Percentiles rank a stretch among this genome's conserved stretches.
Evolutionary conservation across 2,888 invertebrate species (phyloP).

Genomic region (Chaetoderma sp.): DNA sequence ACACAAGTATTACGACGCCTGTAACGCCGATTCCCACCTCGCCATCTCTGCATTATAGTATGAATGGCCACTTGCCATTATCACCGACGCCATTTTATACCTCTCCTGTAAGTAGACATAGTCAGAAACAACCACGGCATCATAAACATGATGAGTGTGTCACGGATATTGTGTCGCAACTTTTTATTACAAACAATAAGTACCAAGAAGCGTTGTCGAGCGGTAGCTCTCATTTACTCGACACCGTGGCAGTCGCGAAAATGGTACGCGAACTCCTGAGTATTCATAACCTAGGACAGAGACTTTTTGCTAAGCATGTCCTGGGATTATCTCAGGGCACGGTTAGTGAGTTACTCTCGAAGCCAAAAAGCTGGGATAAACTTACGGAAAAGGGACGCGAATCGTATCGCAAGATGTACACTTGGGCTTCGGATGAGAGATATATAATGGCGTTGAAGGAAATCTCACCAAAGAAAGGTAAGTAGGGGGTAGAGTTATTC

Average conservation of each 20-base stretch:
- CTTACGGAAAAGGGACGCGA: constrained; percentile 99
- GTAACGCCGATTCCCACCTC: constrained; percentile 12
- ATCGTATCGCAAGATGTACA: constrained; percentile 99
- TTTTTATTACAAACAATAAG: too few relatives aligned
- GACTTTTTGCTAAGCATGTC: constrained; percentile 98
- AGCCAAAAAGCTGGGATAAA: constrained; percentile 99
- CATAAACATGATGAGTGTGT: too few relatives aligned
- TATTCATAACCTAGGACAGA: constrained; percentile 98
- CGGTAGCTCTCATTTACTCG: too few relatives aligned
- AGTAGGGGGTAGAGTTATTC: too few relatives aligned
- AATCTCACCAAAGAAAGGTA: constrained; percentile 78
- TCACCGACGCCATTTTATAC: constrained; percentile 20
- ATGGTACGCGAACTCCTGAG: constrained; percentile 93
- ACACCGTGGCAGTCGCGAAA: constrained; percentile 92
- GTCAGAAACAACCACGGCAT: too few relatives aligned
- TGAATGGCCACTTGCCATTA: constrained; percentile 7
- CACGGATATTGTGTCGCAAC: too few relatives aligned
- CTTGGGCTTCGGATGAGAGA: constrained; percentile 98
- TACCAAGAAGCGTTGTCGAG: too few relatives aligned
- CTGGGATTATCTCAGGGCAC: constrained; percentile 96
- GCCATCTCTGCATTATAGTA: constrained; percentile 14
- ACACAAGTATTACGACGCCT: too few relatives aligned
- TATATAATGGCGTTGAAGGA: constrained; percentile 97
- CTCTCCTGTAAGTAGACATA: too few relatives aligned
- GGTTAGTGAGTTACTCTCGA: constrained; percentile 96